A percentile compares a stretch with the other conserved stretches of the same genome.
These are phyloP conservation scores for Pterocles burchelli DNA, from an alignment of 2,113 vertebrate species.

Conservation along the genomic window DNA sequence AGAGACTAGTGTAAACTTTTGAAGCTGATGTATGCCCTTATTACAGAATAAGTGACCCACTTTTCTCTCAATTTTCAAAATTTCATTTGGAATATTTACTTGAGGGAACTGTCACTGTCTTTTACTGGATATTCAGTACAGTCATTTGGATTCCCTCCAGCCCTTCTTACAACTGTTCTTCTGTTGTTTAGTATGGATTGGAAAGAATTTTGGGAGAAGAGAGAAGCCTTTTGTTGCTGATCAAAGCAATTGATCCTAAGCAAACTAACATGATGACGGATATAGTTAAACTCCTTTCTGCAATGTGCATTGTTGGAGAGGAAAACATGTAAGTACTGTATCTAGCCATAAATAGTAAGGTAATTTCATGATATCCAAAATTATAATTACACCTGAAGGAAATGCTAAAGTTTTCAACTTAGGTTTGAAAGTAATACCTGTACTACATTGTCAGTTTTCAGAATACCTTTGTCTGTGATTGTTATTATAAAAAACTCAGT, in stretches of 20 bases:
- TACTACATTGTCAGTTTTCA: not conserved
- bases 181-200: slow-evolving; percentile 87
- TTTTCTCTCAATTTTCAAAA: not conserved
- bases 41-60: not conserved
- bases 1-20: not conserved
- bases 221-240: slow-evolving; percentile 87
- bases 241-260: slow-evolving; percentile 88
- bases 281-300: slow-evolving; percentile 93
- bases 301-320: slow-evolving; percentile 96
- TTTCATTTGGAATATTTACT: not conserved
- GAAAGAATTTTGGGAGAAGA: slow-evolving; percentile 95
- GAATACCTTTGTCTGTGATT: not conserved
- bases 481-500: not conserved
- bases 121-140: not conserved
- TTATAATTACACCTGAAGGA: not conserved
- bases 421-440: not conserved
- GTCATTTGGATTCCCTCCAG: not conserved
- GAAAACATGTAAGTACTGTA: slow-evolving; percentile 89
- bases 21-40: not conserved
- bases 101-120: not conserved
- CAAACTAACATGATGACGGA: slow-evolving; percentile 94
- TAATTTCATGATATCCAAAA: not conserved
- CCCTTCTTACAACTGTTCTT: not conserved
- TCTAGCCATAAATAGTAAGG: not conserved
- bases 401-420: not conserved